phyloP scores from a whole-genome alignment of 2,797 vertebrate genomes.

The Alosa sapidissima region DNA sequence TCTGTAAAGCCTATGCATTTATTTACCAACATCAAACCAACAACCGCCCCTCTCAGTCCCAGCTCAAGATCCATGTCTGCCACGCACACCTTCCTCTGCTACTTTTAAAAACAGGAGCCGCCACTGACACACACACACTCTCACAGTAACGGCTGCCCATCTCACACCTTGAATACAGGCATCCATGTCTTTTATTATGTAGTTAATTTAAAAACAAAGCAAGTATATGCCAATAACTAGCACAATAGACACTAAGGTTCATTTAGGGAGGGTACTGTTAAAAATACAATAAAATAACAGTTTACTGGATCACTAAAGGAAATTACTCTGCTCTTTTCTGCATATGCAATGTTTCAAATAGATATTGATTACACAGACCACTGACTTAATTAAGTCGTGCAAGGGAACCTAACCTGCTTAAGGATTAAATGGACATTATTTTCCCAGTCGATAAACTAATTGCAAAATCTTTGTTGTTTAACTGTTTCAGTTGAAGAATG shows the following conservation, averaged over 20 bases:
- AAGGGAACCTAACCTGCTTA: constrained; percentile 73
- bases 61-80: too few species aligned
- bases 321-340: constrained; percentile 6
- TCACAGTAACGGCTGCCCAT: neutral
- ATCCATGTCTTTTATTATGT: neutral
- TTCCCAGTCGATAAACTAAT: constrained; percentile 85
- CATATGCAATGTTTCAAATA: constrained; percentile 52
- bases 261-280: neutral
- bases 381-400: constrained; percentile 80
- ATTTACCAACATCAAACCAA: too few species aligned
- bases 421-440: constrained; percentile 84
- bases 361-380: constrained; percentile 78
- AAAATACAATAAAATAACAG: constrained; percentile 8
- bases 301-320: constrained; percentile 2
- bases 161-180: neutral
- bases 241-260: neutral
- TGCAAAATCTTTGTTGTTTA: constrained; percentile 78
- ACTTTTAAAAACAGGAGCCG: too few species aligned
- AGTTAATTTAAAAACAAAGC: constrained; percentile 16
- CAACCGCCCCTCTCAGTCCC: too few species aligned
- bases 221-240: neutral
- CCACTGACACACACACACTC: neutral
- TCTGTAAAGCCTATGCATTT: too few species aligned
- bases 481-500: constrained; percentile 71
- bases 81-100: too few species aligned